A percentile compares a stretch with the other conserved stretches of the same genome.
phyloP scores from a whole-genome alignment of 1,140 invertebrate species.

The Octopus bimaculoides region DNA sequence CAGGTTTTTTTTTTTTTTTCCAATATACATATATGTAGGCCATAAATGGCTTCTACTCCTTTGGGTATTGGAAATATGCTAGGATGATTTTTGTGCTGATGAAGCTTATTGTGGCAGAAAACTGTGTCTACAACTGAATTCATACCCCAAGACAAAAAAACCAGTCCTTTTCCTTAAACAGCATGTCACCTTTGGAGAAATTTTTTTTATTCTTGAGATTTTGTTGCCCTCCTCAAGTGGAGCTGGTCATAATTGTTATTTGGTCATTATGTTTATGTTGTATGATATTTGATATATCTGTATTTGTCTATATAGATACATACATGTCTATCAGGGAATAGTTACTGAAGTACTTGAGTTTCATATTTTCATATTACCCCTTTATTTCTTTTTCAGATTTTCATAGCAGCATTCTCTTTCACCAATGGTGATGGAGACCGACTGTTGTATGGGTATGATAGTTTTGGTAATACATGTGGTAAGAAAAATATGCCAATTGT shows the following conservation, averaged over 20 bases:
- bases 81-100: too few species aligned
- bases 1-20: too few species aligned
- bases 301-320: not conserved
- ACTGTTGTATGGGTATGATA: slow-evolving; percentile 89
- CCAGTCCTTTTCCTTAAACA: too few species aligned
- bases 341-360: not conserved
- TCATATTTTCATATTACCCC: slow-evolving; percentile 9
- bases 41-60: too few species aligned
- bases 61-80: too few species aligned
- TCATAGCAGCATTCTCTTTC: slow-evolving; percentile 81
- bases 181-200: not conserved
- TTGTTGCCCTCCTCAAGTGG: not conserved
- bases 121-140: too few species aligned
- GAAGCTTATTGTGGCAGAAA: too few species aligned
- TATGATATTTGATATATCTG: not conserved
- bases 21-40: too few species aligned
- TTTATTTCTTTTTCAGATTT: slow-evolving; percentile 43
- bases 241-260: not conserved
- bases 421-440: slow-evolving; percentile 84
- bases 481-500: slow-evolving; percentile 70
- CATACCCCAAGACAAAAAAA: too few species aligned
- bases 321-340: not conserved
- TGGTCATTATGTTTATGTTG: not conserved
- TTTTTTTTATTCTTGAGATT: not conserved
- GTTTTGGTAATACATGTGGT: slow-evolving; percentile 94